Evolutionary conservation across 2,113 vertebrate genomes (phyloP), one percentile per base, ranked within the genome.

Genomic region (Alexandromys fortis): DNA sequence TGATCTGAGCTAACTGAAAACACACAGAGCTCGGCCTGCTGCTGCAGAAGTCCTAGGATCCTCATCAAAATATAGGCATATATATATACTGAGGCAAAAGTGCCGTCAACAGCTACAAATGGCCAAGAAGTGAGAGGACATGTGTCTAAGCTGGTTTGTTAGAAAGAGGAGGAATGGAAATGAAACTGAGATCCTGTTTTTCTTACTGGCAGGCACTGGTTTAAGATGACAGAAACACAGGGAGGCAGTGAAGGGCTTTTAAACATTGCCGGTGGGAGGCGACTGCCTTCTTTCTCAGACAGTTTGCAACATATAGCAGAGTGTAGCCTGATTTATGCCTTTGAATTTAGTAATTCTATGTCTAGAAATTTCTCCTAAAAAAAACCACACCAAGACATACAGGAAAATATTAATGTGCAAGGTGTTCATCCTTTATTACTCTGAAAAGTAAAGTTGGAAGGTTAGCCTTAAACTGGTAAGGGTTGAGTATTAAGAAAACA

Each of bases 111-210:
- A 14, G n/a, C 47, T 78, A 38, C 4, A 30, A 87, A 85, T 93
- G 63, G 87, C 42, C 79, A 86, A 82, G 70, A 93, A 75, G 47
- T 17, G 24, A 4, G 65, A 78, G 75, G 75, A 85, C 68, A 70
- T 3, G 24, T 70, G 24, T 70, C 90, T 65, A 86, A 75, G 82
- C 11, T 94, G 72, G 67, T 14, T 89, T 94, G 28, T 92, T 92
- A 89, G 61, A 96, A 92, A 96, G 94, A 79, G 91, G 93, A 94
- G 76, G 81, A 86, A 85, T 73, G 55, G 45, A 91, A 96, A 49
- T 86, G 47, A 92, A 86, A 49, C n/a, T 1, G 81, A 82, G 67
- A 70, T n/a, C 3, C 21, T n/a, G 38, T 86, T 92, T 91, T 94
- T 63, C 68, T 94, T 83, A 86, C 85, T 81, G 38, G 72, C 33